Conservation (phyloP, 23 tunicate genomes). For the Phallusia fumigata region DNA sequence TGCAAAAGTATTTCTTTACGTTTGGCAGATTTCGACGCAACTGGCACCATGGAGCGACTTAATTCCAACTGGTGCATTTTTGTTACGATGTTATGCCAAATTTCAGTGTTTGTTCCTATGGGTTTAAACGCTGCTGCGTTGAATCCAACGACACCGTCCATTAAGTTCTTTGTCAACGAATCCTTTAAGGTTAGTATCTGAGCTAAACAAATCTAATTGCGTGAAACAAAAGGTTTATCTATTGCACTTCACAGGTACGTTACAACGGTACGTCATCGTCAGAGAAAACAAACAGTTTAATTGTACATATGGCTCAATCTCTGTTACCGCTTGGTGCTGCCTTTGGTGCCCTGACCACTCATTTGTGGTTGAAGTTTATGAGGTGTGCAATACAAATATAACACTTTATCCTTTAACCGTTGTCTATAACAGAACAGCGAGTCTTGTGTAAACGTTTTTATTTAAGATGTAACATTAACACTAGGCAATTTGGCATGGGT, state of each 20-base stretch:
- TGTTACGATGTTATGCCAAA: not conserved
- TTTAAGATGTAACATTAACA: too few relatives aligned
- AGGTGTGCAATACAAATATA: slow-evolving; percentile 7
- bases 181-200: not conserved
- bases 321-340: slow-evolving; percentile 20
- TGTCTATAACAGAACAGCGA: too few relatives aligned
- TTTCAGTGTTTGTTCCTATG: not conserved
- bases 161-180: not conserved
- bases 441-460: too few relatives aligned
- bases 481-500: too few relatives aligned
- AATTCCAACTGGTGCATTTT: not conserved
- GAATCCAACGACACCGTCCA: not conserved
- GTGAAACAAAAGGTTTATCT: too few relatives aligned
- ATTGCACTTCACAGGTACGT: not conserved
- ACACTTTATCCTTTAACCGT: too few relatives aligned
- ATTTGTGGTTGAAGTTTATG: not conserved
- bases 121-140: not conserved
- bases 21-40: too few relatives aligned
- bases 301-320: slow-evolving; percentile 35
- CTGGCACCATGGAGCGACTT: not conserved
- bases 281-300: not conserved
- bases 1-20: too few relatives aligned
- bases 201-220: too few relatives aligned
- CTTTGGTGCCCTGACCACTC: slow-evolving; percentile 24
- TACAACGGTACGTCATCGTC: not conserved